Evolutionary conservation across 1,140 invertebrate species (phyloP).

Genomic region (Dendroctonus ponderosae): DNA sequence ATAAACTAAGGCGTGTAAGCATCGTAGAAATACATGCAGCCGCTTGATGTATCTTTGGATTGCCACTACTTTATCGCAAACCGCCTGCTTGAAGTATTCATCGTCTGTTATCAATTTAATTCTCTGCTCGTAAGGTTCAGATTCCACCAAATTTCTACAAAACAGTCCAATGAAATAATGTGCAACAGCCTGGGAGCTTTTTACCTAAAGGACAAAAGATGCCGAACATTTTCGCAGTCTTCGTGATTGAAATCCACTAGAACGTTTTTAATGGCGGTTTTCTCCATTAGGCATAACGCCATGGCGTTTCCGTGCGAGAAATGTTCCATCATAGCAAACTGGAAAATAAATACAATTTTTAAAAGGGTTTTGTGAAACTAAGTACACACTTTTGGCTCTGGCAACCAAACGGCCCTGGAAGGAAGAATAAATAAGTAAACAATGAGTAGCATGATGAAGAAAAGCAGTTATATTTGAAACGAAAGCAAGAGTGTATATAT

Average conservation of each 20-base stretch:
- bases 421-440: too few species aligned
- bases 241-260: conserved; percentile 53
- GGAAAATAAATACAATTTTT: conserved; percentile 42
- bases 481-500: too few species aligned
- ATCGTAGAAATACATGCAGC: conserved; percentile 64
- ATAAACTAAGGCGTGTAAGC: conserved; percentile 60
- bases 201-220: conserved; percentile 59
- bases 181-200: not conserved
- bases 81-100: conserved; percentile 57
- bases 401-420: too few species aligned
- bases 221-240: conserved; percentile 61
- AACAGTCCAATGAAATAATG: not conserved
- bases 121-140: conserved; percentile 54
- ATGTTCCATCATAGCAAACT: conserved; percentile 76
- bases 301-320: conserved; percentile 59
- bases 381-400: too few species aligned
- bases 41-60: conserved; percentile 62
- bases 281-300: conserved; percentile 49
- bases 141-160: conserved; percentile 59
- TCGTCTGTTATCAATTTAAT: conserved; percentile 60
- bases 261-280: conserved; percentile 50
- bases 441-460: too few species aligned
- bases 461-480: too few species aligned
- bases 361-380: not conserved
- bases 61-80: conserved; percentile 56